Evolutionary conservation across 2,113 vertebrate species (phyloP), one percentile per base, ranked within the genome.

Genomic region (Pan paniscus): DNA sequence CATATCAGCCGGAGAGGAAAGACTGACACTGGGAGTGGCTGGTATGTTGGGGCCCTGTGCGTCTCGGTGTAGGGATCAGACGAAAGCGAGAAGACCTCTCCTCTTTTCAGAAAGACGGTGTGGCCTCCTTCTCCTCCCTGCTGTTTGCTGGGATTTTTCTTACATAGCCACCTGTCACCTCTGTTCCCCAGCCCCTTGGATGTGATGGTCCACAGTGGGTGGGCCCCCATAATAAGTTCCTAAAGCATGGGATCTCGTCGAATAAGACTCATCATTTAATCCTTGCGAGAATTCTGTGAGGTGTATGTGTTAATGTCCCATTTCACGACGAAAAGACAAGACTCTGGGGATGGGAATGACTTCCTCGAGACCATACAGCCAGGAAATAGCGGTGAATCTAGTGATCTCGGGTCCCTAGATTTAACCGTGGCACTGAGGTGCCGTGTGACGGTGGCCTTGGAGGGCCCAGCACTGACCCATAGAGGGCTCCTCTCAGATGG

Each of bases 51-150:
- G 72, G 30, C 38, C 38, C 3, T 7, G 1, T 3, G 17, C 4
- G 48, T 32, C 27, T 50, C 14, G 0, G 1, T 3, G 32, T 0
- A 1, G 18, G 61, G 18, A 5, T 52, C 57, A 4, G n/a, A 43
- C 12, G 20, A 43, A 6, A 3, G 52, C 23, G 2, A 8, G 79
- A 35, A 8, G 52, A 3, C 32, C 6, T 32, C 57, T 6, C 4
- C 57, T 64, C 67, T 73, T 4, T 12, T 40, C 30, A 16, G 73
- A 32, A 50, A 57, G 90, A n/a, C 1, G 13, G 22, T 1, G 8
- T 23, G 11, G 20, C 32, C 32, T 10, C 72, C 50, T 27, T 59
- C 10, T 20, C 32, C 84, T 48, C 30, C 0, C 2, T 32, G 52
- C 55, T 48, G 64, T 16, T 82, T 38, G 46, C 55, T 23, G 61